Conservation (phyloP, 2,888 invertebrate species). For the Tenthredo distinguenda region DNA sequence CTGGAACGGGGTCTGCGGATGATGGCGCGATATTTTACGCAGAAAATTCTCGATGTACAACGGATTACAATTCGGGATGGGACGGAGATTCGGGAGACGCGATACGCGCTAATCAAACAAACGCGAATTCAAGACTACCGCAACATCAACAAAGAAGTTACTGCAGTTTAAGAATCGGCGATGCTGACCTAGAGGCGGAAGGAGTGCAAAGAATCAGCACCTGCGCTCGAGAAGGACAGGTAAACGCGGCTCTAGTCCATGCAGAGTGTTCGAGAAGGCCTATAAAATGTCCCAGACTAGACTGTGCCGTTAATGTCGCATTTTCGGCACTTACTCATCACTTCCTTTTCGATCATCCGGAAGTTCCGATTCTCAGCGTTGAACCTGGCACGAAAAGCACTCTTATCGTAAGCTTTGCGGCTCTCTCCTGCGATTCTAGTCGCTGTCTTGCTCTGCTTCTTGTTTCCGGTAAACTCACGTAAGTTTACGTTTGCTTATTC, state of each 20-base stretch:
- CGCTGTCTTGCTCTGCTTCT: constrained; percentile 73
- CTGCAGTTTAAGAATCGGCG: constrained; percentile 62
- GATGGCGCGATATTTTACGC: neutral
- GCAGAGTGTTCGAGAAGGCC: constrained; percentile 75
- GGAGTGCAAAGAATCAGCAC: constrained; percentile 64
- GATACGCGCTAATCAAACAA: neutral
- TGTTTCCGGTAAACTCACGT: constrained; percentile 74
- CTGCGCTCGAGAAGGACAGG: constrained; percentile 31
- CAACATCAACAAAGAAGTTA: constrained; percentile 62
- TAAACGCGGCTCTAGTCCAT: constrained; percentile 17
- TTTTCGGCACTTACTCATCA: constrained; percentile 80
- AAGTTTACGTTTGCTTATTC: constrained; percentile 60
- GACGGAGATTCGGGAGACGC: constrained; percentile 40
- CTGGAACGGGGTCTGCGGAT: neutral
- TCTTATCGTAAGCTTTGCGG: constrained; percentile 70
- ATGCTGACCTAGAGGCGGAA: constrained; percentile 63
- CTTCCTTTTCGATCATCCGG: constrained; percentile 81
- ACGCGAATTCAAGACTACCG: neutral
- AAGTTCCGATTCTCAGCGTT: constrained; percentile 75
- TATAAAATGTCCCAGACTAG: constrained; percentile 79
- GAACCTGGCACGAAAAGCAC: constrained; percentile 73
- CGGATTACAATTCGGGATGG: constrained; percentile 28
- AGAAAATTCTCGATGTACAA: constrained; percentile 5
- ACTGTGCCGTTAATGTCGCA: constrained; percentile 80
- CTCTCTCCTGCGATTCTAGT: constrained; percentile 69